Evolutionary conservation across 2,113 vertebrate species (phyloP).

Genomic region (Pitta sordida): DNA sequence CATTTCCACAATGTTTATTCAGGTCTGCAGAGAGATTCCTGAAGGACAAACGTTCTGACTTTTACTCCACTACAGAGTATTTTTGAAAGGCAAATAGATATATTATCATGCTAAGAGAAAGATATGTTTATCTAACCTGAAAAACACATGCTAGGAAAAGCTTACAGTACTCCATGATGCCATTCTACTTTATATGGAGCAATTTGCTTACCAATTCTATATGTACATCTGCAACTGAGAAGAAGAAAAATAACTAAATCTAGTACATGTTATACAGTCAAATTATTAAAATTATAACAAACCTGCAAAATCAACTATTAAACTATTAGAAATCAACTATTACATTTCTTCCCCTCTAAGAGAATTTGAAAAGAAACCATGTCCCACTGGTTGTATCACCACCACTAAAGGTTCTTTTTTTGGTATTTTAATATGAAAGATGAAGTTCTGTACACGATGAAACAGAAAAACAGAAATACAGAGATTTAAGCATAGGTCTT

Average conservation of each 20-base stretch:
- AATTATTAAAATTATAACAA: neutral
- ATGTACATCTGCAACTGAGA: neutral
- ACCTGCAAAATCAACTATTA: neutral
- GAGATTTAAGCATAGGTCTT: neutral
- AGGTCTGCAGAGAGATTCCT: conserved; percentile 4
- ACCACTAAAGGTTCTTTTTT: neutral
- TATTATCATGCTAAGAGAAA: neutral
- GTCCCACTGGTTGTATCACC: neutral
- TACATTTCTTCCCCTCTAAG: neutral
- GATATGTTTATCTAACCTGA: neutral
- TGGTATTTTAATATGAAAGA: neutral
- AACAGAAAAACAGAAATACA: neutral
- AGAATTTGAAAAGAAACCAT: neutral
- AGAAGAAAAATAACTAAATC: neutral
- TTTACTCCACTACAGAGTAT: neutral
- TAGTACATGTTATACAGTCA: neutral
- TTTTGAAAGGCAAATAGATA: neutral
- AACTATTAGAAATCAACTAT: neutral
- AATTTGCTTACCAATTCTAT: neutral
- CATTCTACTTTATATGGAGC: neutral
- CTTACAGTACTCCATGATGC: neutral
- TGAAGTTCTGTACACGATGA: neutral
- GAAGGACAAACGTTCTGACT: conserved; percentile 24
- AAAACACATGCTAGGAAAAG: neutral
- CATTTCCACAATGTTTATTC: conserved; percentile 17